Conservation (phyloP, 1,140 invertebrate genomes). For the Parapsyche elsis region DNA sequence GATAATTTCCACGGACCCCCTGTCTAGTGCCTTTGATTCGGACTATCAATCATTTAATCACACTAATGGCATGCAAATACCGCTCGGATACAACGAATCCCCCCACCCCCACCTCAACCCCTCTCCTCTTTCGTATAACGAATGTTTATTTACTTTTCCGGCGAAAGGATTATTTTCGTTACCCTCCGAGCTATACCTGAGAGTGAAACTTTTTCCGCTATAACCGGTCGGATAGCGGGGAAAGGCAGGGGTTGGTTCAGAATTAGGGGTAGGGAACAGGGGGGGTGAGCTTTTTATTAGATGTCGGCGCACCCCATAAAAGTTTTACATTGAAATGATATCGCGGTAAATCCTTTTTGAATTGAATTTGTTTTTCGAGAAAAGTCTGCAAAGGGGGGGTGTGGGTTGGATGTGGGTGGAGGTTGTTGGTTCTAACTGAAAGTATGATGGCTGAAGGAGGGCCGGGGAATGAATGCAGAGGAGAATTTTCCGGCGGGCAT, state of each 20-base stretch:
- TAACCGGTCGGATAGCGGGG: background rate
- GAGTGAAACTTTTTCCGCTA: conserved; percentile 4
- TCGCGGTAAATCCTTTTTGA: conserved; percentile 55
- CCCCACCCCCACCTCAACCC: too few relatives aligned
- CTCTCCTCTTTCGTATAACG: background rate
- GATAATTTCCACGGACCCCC: too few relatives aligned
- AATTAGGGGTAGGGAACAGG: background rate
- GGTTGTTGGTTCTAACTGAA: background rate
- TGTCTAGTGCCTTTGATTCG: background rate
- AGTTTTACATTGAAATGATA: conserved; percentile 56
- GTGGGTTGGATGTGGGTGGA: too few relatives aligned
- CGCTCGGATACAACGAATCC: background rate
- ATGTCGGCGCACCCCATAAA: conserved; percentile 53
- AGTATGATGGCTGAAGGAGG: conserved; percentile 1
- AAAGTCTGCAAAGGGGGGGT: conserved; percentile 2
- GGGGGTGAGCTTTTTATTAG: conserved; percentile 46
- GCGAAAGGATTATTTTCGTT: conserved; percentile 39
- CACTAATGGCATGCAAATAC: conserved; percentile 17
- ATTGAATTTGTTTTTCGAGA: conserved; percentile 54
- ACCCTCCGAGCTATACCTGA: background rate
- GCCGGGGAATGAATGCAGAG: conserved; percentile 34
- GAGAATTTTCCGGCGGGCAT: conserved; percentile 32
- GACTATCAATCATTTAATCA: conserved; percentile 27
- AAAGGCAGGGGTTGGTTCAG: background rate
- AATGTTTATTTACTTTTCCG: conserved; percentile 37